Base-by-base conservation (phyloP, 2,113 vertebrate species). In the Syrmaticus mikado region DNA sequence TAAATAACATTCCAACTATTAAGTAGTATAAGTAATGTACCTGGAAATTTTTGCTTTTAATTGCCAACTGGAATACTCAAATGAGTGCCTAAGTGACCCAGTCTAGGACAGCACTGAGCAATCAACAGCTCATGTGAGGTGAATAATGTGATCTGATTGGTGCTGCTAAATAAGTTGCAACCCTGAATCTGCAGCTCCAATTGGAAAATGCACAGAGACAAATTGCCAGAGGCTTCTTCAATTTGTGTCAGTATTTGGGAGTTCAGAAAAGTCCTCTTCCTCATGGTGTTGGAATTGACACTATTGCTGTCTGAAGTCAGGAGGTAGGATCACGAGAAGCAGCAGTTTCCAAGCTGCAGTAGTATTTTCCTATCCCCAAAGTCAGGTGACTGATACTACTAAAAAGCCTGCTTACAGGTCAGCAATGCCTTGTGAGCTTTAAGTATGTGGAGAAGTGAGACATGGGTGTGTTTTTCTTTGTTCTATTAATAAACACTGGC, bases 401-500 rank as follows among this genome's bases (percentile, higher is more conserved):
- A 78, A 58, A 80, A 95, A 87, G 27, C 4, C 41, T 66, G 38
- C 71, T 66, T 68, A 66, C 12, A 32, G 58, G 58, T 55, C 88
- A 96, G 83, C 36, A 82, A 65, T 73, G 57, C 6, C 4, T 18
- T 1, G 28, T 14, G 30, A 65, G 36, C 43, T 89, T 89, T 64
- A 40, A 38, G 65, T 84, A 45, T 34, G n/a, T 27, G 21, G 36
- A 76, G 43, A 73, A 96, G 48, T 64, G 60, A 97, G 66, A 57
- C 58, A 65, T 28, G 28, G 71, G 74, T 83, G 67, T 67, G 62
- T 45, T 81, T 82, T 62, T 46, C 64, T 90, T 92, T 94, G 85
- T 94, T 94, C 85, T 95, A 90, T 90, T 89, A 96, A 95, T 95
- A 92, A 93, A 82, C 68, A 70, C 57, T 13, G 52, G 81, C 65